phyloP scores from a whole-genome alignment of 2,888 invertebrate genomes.

The Drosophila multiciliata region DNA sequence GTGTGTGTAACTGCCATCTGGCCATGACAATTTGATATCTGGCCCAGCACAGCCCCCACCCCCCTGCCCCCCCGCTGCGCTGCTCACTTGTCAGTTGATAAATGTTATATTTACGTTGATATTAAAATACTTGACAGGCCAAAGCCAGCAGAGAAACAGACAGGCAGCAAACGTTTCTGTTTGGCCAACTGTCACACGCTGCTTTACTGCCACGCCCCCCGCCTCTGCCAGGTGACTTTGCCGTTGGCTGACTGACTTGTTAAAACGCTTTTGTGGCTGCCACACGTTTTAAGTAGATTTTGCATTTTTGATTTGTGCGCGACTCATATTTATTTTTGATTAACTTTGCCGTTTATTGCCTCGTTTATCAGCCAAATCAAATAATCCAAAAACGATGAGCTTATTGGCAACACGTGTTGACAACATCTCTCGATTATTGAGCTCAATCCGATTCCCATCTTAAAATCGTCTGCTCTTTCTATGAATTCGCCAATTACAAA shows the following conservation, averaged over 20 bases:
- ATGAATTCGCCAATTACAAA: background rate
- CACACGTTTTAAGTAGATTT: slow-evolving; percentile 1
- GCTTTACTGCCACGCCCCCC: background rate
- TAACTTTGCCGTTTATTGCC: slow-evolving; percentile 49
- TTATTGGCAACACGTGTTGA: slow-evolving; percentile 12
- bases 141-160: background rate
- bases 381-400: slow-evolving; percentile 16
- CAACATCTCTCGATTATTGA: background rate
- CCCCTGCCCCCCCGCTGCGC: background rate
- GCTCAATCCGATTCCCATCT: background rate
- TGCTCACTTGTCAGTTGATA: slow-evolving; percentile 39
- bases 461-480: background rate
- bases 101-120: slow-evolving; percentile 66
- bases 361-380: slow-evolving; percentile 6
- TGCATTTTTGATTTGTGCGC: slow-evolving; percentile 41
- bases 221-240: background rate
- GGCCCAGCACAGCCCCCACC: background rate
- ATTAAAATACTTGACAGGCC: slow-evolving; percentile 60
- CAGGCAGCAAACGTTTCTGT: background rate
- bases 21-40: slow-evolving; percentile 45
- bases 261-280: background rate
- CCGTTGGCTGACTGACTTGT: background rate
- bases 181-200: slow-evolving; percentile 6
- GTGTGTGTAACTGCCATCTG: slow-evolving; percentile 37
- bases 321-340: slow-evolving; percentile 57